A percentile compares a stretch with the other conserved stretches of the same genome.
phyloP scores from a whole-genome alignment of 2,113 vertebrate genomes.

The Arothron firmamentum region DNA sequence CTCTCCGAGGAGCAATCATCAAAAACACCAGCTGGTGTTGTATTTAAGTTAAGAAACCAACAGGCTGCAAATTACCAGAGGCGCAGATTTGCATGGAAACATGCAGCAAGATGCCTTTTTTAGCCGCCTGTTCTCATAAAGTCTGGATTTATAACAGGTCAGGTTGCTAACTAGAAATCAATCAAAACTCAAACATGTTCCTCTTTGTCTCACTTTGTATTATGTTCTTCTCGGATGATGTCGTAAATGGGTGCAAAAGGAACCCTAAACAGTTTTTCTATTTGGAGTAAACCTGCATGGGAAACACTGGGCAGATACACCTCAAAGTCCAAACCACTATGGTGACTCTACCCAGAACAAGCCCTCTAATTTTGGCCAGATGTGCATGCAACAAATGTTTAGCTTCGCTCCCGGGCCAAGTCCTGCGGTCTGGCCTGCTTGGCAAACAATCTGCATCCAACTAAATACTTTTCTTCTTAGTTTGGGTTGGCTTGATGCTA shows the following conservation, averaged over 20 bases:
- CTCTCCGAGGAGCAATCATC: constrained; percentile 30
- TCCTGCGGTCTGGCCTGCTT: constrained; percentile 63
- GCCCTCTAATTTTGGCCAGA: constrained; percentile 72
- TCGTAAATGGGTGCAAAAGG: constrained; percentile 30
- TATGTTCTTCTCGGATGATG: constrained; percentile 22
- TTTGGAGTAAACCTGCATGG: constrained; percentile 65
- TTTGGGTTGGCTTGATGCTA: constrained; percentile 18
- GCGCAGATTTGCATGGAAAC: constrained; percentile 29
- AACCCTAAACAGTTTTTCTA: constrained; percentile 41
- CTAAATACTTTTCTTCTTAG: constrained; percentile 38
- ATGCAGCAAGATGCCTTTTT: constrained; percentile 42
- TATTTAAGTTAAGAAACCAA: constrained; percentile 12
- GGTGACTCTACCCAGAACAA: constrained; percentile 64
- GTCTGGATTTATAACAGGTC: constrained; percentile 38
- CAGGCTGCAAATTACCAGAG: constrained; percentile 43
- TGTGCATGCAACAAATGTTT: constrained; percentile 67
- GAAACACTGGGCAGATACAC: constrained; percentile 59
- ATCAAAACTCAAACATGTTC: constrained; percentile 19
- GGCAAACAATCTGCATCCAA: constrained; percentile 53
- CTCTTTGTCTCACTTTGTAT: constrained; percentile 2
- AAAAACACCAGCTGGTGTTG: constrained; percentile 31
- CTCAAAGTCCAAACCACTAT: constrained; percentile 60
- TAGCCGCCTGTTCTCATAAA: constrained; percentile 28
- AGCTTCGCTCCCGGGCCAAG: constrained; percentile 52
- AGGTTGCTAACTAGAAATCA: constrained; percentile 7